Evolutionary conservation across 2,888 invertebrate species (phyloP), one percentile per base, ranked within the genome.

Genomic region (Nymphalis urticae): DNA sequence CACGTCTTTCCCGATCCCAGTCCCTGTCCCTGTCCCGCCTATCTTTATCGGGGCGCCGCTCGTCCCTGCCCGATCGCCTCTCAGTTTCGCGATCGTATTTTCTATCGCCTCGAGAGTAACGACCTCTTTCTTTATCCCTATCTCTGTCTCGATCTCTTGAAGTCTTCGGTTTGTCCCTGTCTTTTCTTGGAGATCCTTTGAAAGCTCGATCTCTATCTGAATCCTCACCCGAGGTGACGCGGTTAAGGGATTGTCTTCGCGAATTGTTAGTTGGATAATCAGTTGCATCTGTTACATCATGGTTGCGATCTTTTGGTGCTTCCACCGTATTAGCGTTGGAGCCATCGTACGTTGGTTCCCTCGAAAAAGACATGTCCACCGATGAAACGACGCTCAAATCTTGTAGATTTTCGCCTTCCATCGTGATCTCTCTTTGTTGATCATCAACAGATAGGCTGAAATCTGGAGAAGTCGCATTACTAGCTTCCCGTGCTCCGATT

Each of bases 371-470:
- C 68, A 86, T 75, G 10, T 92, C 92, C 2, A 81, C 77, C 2
- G 89, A 85, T 4, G 90, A 85, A 60, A 86, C 82, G 51, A 82
- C 77, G 75, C 91, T 90, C 71, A 92, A 76, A 73, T 93, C 93
- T 74, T 91, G 90, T 68, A 93, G 79, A 79, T 95, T 95, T 77
- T 94, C 94, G 0, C 94, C 94, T 75, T 94, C 94, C 84, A 94
- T 88, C 54, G 89, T 92, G 16, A 94, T 82, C 77, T 94, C 94
- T 48, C 94, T 85, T 72, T 93, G 94, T 64, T 87, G 84, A 16
- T 85, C 87, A 21, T 85, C 87, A 1, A 83, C 80, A 13, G 84
- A 77, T 17, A 84, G 76, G 62, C 76, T 77, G 64, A 79, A 87
- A 36, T 86, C 87, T 0, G 82, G 79, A 1, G 88, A 77, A 0